Percentiles rank a stretch among this genome's conserved stretches.
phyloP scores from a whole-genome alignment of 2,888 invertebrate genomes.

The Drepana falcataria region DNA sequence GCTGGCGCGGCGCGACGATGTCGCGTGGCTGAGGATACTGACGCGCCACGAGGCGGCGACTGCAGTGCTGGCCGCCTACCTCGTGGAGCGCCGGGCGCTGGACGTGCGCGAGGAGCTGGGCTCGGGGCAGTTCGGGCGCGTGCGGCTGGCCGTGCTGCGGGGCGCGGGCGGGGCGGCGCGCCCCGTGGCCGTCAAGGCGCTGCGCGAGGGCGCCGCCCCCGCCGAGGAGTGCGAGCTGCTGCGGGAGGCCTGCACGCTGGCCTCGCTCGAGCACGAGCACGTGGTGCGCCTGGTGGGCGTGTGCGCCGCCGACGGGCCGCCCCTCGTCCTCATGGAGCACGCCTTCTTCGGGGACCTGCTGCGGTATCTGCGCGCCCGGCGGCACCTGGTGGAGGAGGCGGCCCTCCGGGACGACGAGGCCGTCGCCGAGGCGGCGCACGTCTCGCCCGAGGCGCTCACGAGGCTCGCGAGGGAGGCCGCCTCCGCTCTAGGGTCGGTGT shows the following conservation, averaged over 20 bases:
- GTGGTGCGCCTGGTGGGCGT: slow-evolving; percentile 90
- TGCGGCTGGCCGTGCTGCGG: slow-evolving; percentile 38
- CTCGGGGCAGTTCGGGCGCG: slow-evolving; percentile 48
- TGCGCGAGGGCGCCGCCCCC: slow-evolving; percentile 86
- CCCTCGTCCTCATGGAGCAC: slow-evolving; percentile 93
- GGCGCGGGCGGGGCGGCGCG: slow-evolving; percentile 41
- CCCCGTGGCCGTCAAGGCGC: slow-evolving; percentile 89
- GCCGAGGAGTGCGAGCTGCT: slow-evolving; percentile 86
- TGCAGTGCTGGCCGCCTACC: neutral
- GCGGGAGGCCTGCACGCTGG: slow-evolving; percentile 93
- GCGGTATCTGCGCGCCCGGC: slow-evolving; percentile 83
- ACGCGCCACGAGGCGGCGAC: slow-evolving; percentile 15
- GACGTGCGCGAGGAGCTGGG: slow-evolving; percentile 42
- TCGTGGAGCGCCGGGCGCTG: slow-evolving; percentile 32
- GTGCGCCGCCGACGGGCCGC: slow-evolving; percentile 86
- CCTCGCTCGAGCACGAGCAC: slow-evolving; percentile 90
- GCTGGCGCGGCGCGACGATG: slow-evolving; percentile 6
- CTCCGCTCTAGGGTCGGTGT: slow-evolving; percentile 43
- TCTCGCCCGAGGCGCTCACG: slow-evolving; percentile 43
- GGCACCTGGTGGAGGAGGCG: slow-evolving; percentile 83
- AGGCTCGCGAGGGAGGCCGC: slow-evolving; percentile 41
- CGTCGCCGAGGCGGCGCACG: slow-evolving; percentile 62
- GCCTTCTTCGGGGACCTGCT: slow-evolving; percentile 94
- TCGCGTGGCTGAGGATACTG: slow-evolving; percentile 16
- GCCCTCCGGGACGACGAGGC: slow-evolving; percentile 57